Evolutionary conservation across 2,797 vertebrate species (phyloP).

Genomic region (Acanthis flammea): DNA sequence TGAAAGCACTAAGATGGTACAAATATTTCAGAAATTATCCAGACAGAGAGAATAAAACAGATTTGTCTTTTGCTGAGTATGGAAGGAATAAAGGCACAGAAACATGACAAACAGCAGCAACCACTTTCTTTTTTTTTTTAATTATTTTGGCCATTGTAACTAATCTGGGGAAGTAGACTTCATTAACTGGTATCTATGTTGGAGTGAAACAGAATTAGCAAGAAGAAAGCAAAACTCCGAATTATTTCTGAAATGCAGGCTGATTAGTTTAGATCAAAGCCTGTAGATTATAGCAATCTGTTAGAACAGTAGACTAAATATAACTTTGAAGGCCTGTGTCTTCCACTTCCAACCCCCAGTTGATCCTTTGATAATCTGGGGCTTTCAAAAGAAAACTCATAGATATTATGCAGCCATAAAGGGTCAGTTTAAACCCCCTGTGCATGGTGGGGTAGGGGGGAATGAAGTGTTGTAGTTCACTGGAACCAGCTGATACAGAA

Average conservation of each 20-base stretch:
- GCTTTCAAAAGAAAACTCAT: neutral
- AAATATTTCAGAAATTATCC: neutral
- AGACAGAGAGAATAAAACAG: neutral
- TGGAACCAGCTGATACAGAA: neutral
- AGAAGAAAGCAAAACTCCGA: neutral
- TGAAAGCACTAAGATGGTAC: neutral
- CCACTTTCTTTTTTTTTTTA: neutral
- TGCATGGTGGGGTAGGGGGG: accelerated
- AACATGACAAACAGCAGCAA: neutral
- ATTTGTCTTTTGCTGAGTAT: neutral
- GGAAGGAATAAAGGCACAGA: neutral
- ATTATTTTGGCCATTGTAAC: neutral
- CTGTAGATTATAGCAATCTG: neutral
- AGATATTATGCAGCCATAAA: neutral
- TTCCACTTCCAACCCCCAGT: neutral
- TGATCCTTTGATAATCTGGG: neutral
- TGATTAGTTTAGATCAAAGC: neutral
- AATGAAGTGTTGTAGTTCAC: neutral
- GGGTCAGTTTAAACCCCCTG: neutral
- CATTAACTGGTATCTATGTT: neutral
- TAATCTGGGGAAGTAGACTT: neutral
- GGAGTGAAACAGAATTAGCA: neutral
- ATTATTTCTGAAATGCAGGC: neutral
- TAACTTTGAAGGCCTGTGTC: neutral
- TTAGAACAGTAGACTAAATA: neutral